phyloP scores from a whole-genome alignment of 2,113 vertebrate species.

The Symphodus melops region DNA sequence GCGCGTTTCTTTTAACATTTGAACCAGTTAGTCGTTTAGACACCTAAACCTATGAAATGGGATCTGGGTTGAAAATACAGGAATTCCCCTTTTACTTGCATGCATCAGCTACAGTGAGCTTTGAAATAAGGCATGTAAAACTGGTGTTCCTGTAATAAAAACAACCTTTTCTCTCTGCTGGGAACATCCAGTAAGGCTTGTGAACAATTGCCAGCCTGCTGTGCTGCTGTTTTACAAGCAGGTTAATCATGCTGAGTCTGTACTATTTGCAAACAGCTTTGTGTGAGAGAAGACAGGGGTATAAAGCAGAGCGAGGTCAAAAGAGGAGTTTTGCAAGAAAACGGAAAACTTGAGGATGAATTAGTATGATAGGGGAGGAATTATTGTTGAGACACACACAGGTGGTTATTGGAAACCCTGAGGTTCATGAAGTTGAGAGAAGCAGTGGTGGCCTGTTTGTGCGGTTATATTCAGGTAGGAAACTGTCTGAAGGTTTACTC shows the following conservation, averaged over 20 bases:
- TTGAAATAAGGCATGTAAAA: constrained; percentile 34
- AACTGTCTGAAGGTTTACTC: constrained; percentile 57
- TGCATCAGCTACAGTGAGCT: constrained; percentile 38
- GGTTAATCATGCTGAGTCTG: constrained; percentile 74
- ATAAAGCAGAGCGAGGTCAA: constrained; percentile 25
- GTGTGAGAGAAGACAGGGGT: constrained; percentile 25
- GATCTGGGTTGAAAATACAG: background rate
- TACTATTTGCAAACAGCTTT: constrained; percentile 63
- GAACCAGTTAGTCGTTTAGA: background rate
- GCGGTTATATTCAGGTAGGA: constrained; percentile 43
- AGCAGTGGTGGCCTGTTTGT: constrained; percentile 48
- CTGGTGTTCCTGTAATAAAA: constrained; percentile 54
- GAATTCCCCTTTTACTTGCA: background rate
- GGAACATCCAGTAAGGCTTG: constrained; percentile 74
- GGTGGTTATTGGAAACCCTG: constrained; percentile 43
- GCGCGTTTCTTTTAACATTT: background rate
- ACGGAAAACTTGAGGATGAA: constrained; percentile 19
- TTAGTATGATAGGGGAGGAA: constrained; percentile 23
- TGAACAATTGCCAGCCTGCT: constrained; percentile 58
- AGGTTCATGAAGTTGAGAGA: constrained; percentile 27
- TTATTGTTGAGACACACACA: constrained; percentile 52
- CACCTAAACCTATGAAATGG: background rate
- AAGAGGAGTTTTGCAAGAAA: constrained; percentile 21
- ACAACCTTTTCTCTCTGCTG: constrained; percentile 61
- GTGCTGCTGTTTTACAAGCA: constrained; percentile 67